These are phyloP conservation scores for Calyptomena viridis DNA, from an alignment of 2,113 vertebrate species.

Conservation along the genomic window DNA sequence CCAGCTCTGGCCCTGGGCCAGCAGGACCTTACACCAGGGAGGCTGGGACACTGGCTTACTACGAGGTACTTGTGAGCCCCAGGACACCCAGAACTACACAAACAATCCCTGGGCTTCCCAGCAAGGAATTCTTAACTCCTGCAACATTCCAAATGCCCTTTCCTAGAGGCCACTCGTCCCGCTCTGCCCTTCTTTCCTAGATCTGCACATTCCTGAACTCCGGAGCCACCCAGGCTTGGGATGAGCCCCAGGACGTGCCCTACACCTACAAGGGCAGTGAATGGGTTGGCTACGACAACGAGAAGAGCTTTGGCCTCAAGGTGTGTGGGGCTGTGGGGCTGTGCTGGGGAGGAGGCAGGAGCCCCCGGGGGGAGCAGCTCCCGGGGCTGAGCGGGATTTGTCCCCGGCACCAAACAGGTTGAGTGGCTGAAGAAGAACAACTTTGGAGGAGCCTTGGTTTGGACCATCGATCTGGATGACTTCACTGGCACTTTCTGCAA, in stretches of 20 bases:
- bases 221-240: slow-evolving; percentile 73
- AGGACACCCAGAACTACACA: too few species aligned
- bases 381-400: background rate
- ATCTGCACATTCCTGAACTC: slow-evolving; percentile 73
- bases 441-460: slow-evolving; percentile 81
- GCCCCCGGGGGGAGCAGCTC: background rate
- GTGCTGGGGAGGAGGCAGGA: background rate
- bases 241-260: slow-evolving; percentile 70
- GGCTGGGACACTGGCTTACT: slow-evolving; percentile 79
- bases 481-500: slow-evolving; percentile 79
- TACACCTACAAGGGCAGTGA: slow-evolving; percentile 73
- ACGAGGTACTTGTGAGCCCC: slow-evolving; percentile 73
- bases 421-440: slow-evolving; percentile 76
- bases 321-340: slow-evolving; percentile 1
- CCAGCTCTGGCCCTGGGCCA: slow-evolving; percentile 73
- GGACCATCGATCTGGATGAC: slow-evolving; percentile 82
- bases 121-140: rapidly evolving
- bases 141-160: too few species aligned
- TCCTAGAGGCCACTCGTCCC: too few species aligned
- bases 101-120: too few species aligned
- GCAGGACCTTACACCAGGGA: slow-evolving; percentile 76
- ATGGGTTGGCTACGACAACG: slow-evolving; percentile 80
- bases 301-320: slow-evolving; percentile 79
- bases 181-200: slow-evolving; percentile 24
- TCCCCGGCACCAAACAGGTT: slow-evolving; percentile 34